Base-by-base conservation (phyloP, 2,797 vertebrate genomes). In the Sorex maritimensis region DNA sequence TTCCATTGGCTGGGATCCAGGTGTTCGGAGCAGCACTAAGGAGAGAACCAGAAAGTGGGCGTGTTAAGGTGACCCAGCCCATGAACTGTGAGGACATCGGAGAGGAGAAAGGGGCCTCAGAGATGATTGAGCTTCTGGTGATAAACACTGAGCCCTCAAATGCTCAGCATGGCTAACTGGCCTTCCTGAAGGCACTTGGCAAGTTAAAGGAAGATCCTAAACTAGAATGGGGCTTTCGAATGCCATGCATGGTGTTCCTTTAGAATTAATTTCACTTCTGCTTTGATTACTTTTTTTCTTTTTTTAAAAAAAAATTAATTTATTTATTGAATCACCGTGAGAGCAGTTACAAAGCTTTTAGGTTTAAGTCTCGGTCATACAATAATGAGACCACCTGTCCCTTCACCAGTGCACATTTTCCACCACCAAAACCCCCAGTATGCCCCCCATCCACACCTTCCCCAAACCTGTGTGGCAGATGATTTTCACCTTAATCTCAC, bases 21-120 rank as follows among this genome's bases (percentile, higher is more conserved):
- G 65, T 91, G 63, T 71, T 92, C 95, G 81, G 82, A 63, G 49
- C 9, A 38, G 28, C 30, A 5, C 97, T 97, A 88, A 75, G 71
- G 81, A 81, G 74, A 94, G 78, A 87, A 12, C 52, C 9, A 69
- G 79, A 46, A 49, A 61, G 28, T 28, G 89, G 71, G 30, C 0
- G 0, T 0, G 8, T 28, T 46, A 61, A 30, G 28, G 7, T 69
- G n/a, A 1, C 19, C 0, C 0, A 21, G 38, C 44, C 49, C 52
- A 69, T 6, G 5, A 69, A 38, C 6, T 13, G 12, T 21, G n/a
- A 28, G 5, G 67, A 30, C 2, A 9, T 1, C 67, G 86, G 63
- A 94, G 65, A 44, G n/a, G 44, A 41, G 2, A 30, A 58, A 65
- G 41, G 41, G 71, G 26, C n/a, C 41, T 30, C 23, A 5, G 77